Evolutionary conservation across 92 coral and sea anemone species (phyloP).

Genomic region (Bergia puertoricense): DNA sequence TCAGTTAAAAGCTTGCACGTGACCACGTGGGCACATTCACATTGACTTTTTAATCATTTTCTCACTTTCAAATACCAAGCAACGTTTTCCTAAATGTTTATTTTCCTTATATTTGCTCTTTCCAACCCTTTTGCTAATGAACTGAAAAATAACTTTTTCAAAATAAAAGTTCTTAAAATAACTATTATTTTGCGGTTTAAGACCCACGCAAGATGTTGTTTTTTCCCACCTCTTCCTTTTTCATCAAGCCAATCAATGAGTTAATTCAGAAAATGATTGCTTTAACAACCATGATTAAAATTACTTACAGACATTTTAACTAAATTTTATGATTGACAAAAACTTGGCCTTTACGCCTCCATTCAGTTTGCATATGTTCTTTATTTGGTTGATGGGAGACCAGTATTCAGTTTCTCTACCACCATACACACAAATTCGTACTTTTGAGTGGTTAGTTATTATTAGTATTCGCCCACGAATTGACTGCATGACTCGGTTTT

Average conservation of each 20-base stretch:
- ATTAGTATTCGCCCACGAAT: not conserved
- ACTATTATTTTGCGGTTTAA: not conserved
- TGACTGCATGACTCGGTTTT: not conserved
- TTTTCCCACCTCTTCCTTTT: not conserved
- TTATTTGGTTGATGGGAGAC: too few species aligned
- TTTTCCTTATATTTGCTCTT: not conserved
- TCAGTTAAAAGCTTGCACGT: not conserved
- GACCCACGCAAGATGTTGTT: not conserved
- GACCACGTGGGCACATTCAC: not conserved
- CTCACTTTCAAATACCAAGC: too few species aligned
- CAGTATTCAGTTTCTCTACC: not conserved
- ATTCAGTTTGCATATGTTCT: not conserved
- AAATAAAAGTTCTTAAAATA: too few species aligned
- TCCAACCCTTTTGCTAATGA: not conserved
- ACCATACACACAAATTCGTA: not conserved
- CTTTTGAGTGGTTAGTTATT: not conserved
- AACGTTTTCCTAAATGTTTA: not conserved
- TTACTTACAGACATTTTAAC: too few species aligned
- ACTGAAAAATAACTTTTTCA: too few species aligned
- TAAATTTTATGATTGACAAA: too few species aligned
- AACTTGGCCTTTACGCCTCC: not conserved
- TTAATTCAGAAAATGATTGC: not conserved
- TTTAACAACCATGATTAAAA: too few species aligned
- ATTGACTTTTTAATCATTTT: not conserved
- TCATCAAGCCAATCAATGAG: not conserved